Base-by-base conservation (phyloP, 2,888 invertebrate species). In the Celastrina argiolus region DNA sequence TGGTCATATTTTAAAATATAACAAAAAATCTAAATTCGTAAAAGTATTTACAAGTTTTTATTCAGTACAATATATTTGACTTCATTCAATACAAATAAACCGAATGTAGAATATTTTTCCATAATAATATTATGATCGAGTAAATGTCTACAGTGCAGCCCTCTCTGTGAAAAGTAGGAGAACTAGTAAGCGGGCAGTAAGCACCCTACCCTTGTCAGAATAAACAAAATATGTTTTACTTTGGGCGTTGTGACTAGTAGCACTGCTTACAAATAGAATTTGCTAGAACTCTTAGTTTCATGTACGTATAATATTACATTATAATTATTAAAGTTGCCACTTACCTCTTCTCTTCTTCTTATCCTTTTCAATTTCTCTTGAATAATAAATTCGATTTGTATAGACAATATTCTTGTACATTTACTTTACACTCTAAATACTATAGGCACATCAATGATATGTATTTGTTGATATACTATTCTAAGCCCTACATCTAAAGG, bases 391-490 rank as follows among this genome's bases (percentile, higher is more conserved):
- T 61, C 61, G 61, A 61, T 61, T n/a, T n/a, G 39, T 39, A 61
- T 61, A 14, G 36, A 34, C 61, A 31, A 59, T 75, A 70, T 73
- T 72, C 67, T 63, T 42, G 26, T 56, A 61, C 61, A 59, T 18
- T 61, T 6, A 36, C 10, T 61, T 22, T 36, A 61, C 59, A 34
- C 58, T 58, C 36, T 61, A 39, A 61, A 61, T 18, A 22, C 76
- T 88, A 86, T 78, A 89, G 89, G 89, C 90, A 90, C 89, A 84
- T 73, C 79, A 75, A 82, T 89, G 89, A 90, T 90, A 90, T 90
- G 89, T 89, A 87, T 88, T 80, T 77, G 80, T 83, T 79, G 75
- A 80, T 82, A 28, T 31, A 65, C 41, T 75, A 73, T 70, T 74
- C 76, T 81, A 78, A 70, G 77, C 72, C 69, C 78, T 86, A 87